phyloP scores from a whole-genome alignment of 2,888 invertebrate species.

The Limnephilus marmoratus region DNA sequence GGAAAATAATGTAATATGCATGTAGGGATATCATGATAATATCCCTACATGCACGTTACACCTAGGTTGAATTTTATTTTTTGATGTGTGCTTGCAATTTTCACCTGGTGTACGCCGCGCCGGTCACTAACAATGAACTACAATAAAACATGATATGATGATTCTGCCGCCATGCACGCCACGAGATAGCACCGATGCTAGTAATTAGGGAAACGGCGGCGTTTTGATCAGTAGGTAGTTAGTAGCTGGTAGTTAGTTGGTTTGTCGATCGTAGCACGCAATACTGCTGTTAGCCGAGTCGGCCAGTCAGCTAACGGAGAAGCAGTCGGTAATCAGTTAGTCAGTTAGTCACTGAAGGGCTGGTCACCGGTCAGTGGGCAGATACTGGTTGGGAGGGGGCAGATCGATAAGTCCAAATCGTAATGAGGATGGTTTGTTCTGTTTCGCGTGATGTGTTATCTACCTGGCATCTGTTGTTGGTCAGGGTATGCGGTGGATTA shows the following conservation, averaged over 20 bases:
- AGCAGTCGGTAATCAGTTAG: neutral
- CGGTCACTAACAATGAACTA: neutral
- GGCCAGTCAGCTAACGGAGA: neutral
- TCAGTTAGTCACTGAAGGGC: slow-evolving; percentile 39
- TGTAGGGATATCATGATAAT: neutral
- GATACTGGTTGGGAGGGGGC: neutral
- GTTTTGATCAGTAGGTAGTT: neutral
- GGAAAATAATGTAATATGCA: too few relatives aligned
- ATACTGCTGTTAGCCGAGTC: slow-evolving; percentile 40
- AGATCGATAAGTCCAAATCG: neutral
- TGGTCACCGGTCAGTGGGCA: neutral
- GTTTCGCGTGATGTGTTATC: neutral
- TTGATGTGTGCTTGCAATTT: neutral
- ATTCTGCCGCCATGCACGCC: neutral
- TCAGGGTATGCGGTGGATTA: neutral
- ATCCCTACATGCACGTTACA: neutral
- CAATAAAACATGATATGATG: neutral
- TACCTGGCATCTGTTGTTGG: neutral
- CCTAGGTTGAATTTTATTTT: too few relatives aligned
- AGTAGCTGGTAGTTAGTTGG: neutral
- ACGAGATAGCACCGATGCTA: neutral
- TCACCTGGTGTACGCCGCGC: neutral
- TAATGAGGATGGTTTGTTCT: neutral
- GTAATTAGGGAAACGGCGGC: slow-evolving; percentile 21
- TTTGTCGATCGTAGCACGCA: slow-evolving; percentile 27